phyloP scores from a whole-genome alignment of 1,140 invertebrate species.

The Adoxophyes honmai region DNA sequence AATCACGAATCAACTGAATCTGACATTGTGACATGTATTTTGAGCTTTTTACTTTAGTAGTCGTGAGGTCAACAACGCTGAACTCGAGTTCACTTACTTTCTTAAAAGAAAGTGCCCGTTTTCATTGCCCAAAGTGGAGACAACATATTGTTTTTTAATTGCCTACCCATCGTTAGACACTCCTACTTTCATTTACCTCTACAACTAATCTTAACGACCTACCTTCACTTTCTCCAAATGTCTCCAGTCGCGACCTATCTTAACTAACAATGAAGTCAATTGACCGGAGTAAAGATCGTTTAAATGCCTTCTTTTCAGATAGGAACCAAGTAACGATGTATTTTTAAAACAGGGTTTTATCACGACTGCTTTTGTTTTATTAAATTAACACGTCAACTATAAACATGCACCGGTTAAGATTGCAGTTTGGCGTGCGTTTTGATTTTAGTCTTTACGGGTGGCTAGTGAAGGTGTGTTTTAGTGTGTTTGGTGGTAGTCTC shows the following conservation, averaged over 20 bases:
- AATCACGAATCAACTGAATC: too few species aligned
- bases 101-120: slow-evolving; percentile 3
- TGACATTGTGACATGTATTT: too few species aligned
- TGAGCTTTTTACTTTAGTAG: too few species aligned
- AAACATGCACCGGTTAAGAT: background rate
- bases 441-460: background rate
- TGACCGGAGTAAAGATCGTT: background rate
- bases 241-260: slow-evolving; percentile 9
- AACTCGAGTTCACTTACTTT: background rate
- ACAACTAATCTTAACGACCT: slow-evolving; percentile 10
- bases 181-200: slow-evolving; percentile 13
- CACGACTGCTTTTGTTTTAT: background rate
- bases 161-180: slow-evolving; percentile 1
- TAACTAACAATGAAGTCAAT: slow-evolving; percentile 10
- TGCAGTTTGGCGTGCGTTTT: background rate
- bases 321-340: background rate
- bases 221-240: slow-evolving; percentile 8
- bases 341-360: slow-evolving; percentile 4
- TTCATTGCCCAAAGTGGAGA: background rate
- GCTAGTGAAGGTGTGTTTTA: background rate
- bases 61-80: too few species aligned
- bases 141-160: background rate
- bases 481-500: background rate
- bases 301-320: background rate
- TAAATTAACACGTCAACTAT: background rate